Evolutionary conservation across 2,888 invertebrate genomes (phyloP).

Genomic region (Leistus spinibarbis): DNA sequence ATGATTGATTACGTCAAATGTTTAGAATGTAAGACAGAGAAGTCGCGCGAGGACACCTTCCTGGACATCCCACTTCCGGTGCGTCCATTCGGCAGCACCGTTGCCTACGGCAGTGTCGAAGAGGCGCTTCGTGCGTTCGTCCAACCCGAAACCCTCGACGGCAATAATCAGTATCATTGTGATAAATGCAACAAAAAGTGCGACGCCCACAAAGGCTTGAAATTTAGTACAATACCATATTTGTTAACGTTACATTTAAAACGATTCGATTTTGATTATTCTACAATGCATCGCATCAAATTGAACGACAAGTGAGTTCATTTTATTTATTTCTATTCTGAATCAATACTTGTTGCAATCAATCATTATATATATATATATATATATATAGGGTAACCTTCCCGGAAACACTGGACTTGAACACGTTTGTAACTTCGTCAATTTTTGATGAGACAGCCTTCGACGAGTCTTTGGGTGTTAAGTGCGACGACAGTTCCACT

Average conservation of each 20-base stretch:
- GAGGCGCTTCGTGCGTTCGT: slow-evolving; percentile 85
- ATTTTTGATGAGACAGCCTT: slow-evolving; percentile 56
- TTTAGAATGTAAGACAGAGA: slow-evolving; percentile 81
- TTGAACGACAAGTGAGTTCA: slow-evolving; percentile 78
- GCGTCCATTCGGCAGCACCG: slow-evolving; percentile 77
- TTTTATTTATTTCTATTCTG: background rate
- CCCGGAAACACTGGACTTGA: slow-evolving; percentile 78
- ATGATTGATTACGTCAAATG: slow-evolving; percentile 92
- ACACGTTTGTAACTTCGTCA: slow-evolving; percentile 66
- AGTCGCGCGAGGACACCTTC: slow-evolving; percentile 81
- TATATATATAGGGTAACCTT: slow-evolving; percentile 73
- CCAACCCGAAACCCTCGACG: slow-evolving; percentile 81
- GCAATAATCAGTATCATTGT: slow-evolving; percentile 85
- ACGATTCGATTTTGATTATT: slow-evolving; percentile 88
- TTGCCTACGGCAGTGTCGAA: slow-evolving; percentile 78
- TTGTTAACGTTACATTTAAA: slow-evolving; percentile 85
- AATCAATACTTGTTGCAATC: background rate
- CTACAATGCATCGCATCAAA: slow-evolving; percentile 82
- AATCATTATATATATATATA: too few species aligned
- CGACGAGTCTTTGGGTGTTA: slow-evolving; percentile 57
- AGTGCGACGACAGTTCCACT: slow-evolving; percentile 70
- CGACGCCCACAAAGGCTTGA: slow-evolving; percentile 88
- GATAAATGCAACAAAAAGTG: slow-evolving; percentile 85
- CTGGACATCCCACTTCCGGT: slow-evolving; percentile 87
- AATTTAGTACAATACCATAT: slow-evolving; percentile 86